Evolutionary conservation across 2,888 invertebrate species (phyloP), one percentile per base, ranked within the genome.

Genomic region (Romanomermis culicivorax): DNA sequence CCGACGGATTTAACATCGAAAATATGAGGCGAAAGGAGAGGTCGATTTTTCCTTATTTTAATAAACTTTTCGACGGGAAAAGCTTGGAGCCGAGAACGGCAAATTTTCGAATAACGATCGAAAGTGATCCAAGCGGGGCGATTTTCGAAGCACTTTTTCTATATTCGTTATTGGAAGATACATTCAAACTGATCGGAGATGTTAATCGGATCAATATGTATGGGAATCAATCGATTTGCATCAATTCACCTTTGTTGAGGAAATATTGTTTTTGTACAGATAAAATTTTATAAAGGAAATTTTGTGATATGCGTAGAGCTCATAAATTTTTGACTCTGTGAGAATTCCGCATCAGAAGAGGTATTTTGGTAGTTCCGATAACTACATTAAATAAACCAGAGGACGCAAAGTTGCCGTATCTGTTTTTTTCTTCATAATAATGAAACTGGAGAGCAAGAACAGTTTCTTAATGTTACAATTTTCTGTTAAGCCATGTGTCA

Each of bases 201-300:
- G 58, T 65, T 17, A 65, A 62, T 48, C 60, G 66, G 1, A 63
- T 64, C 50, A 65, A 65, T 56, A 58, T 57, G 30, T 65, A 65
- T 57, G 65, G 64, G 2, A 65, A 61, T 55, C 65, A 66, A 56
- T 65, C 66, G 17, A 4, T 56, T 20, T 65, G 66, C 51, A 60
- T 66, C 1, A 36, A 60, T 23, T 56, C 58, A n/a, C 53, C 53
- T 2, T 50, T 57, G 4, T 45, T 65, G 7, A 48, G 60, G 23
- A 64, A 64, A 54, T 64, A 57, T 53, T 64, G 64, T 42, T 65
- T 56, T 51, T 64, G 64, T n/a, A n/a, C n/a, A n/a, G 11, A 36
- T 11, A 17, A 36, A 36, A 36, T 14, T 11, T 14, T 36, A 36
- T 14, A 36, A 36, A 11, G 17, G 17, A 36, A 36, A 17, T 17